These are phyloP conservation scores for Trichechus manatus DNA, from an alignment of 2,113 vertebrate species.

Conservation along the genomic window DNA sequence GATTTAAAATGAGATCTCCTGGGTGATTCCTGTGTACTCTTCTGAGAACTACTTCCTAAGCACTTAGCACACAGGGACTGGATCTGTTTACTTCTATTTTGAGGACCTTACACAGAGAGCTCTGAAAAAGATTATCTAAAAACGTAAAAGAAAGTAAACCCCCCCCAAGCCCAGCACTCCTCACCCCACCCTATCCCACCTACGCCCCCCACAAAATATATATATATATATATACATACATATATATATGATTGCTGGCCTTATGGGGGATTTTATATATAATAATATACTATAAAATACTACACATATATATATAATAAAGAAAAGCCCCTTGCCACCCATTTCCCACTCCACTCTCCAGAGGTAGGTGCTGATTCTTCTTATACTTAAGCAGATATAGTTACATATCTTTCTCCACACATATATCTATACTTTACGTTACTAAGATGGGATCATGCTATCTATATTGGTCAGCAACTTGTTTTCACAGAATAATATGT, in stretches of 20 bases:
- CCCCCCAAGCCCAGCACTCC: background rate
- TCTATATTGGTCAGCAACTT: background rate
- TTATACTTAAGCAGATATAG: fast-evolving
- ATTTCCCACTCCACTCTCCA: background rate
- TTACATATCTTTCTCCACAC: background rate
- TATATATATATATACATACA: too few species aligned
- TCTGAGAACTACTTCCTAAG: background rate
- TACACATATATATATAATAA: background rate
- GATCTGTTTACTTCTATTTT: background rate
- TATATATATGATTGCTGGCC: too few species aligned
- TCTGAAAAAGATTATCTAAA: background rate
- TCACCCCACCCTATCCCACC: background rate
- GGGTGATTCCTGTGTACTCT: background rate
- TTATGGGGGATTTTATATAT: background rate
- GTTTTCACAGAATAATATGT: background rate
- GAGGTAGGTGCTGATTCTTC: background rate
- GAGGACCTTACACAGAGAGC: background rate
- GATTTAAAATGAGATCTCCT: background rate
- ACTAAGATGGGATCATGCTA: background rate
- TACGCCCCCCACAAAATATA: too few species aligned
- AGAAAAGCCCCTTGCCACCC: too few species aligned
- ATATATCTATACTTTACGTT: background rate
- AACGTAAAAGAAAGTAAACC: background rate
- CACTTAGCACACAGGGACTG: background rate
- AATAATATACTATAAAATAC: background rate